phyloP scores from a whole-genome alignment of 2,888 invertebrate species.

The Cylloceria caligata region DNA sequence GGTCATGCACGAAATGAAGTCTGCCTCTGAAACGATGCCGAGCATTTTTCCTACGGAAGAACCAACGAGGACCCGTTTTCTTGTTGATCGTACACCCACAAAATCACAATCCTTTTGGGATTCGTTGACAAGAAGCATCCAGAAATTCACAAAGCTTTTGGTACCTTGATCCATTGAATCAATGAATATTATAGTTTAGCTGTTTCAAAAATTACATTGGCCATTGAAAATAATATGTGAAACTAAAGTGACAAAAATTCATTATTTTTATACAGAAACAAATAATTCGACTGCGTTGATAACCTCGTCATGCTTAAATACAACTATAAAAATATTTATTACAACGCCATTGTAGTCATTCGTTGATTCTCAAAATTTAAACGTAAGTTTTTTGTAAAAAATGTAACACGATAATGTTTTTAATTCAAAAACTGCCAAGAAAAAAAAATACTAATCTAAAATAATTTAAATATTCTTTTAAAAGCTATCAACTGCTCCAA shows the following conservation, averaged over 20 bases:
- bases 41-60: neutral
- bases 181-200: neutral
- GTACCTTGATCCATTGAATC: neutral
- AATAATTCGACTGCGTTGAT: too few relatives aligned
- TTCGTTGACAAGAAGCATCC: neutral
- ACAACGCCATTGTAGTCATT: too few relatives aligned
- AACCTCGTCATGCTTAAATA: too few relatives aligned
- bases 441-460: too few relatives aligned
- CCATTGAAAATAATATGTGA: neutral
- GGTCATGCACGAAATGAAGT: conserved; percentile 21
- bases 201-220: neutral
- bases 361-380: too few relatives aligned
- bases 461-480: too few relatives aligned
- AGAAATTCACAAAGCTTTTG: neutral
- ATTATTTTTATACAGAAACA: too few relatives aligned
- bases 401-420: too few relatives aligned
- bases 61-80: neutral
- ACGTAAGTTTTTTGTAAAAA: too few relatives aligned
- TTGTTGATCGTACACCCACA: neutral
- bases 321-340: too few relatives aligned
- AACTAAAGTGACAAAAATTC: neutral
- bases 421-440: too few relatives aligned
- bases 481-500: too few relatives aligned
- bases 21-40: neutral
- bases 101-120: conserved; percentile 8